Conservation (phyloP, 2,797 vertebrate species). For the Varecia variegata region DNA sequence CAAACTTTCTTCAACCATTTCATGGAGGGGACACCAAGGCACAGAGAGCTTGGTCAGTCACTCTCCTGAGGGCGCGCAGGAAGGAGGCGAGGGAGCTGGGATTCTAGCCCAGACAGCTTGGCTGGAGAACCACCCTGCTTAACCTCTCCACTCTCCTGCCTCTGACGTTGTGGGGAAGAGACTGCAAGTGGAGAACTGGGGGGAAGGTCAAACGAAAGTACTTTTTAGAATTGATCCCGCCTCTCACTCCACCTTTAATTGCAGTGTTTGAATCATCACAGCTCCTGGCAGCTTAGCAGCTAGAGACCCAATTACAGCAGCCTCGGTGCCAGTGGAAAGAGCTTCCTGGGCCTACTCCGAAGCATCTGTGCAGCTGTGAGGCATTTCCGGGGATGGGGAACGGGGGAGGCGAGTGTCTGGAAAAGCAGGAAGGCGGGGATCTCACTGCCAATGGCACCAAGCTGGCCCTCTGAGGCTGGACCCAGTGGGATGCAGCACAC, state of each 20-base stretch:
- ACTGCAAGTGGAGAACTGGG: not conserved
- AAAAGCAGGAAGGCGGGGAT: not conserved
- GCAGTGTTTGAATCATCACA: not conserved
- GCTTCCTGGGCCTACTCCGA: not conserved
- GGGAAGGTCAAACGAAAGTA: not conserved
- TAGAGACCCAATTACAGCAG: not conserved
- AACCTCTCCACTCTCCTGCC: not conserved
- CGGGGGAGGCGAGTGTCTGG: not conserved
- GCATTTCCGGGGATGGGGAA: not conserved
- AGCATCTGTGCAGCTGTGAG: not conserved
- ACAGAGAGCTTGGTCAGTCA: not conserved
- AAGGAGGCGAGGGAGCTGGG: not conserved
- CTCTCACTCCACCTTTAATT: not conserved
- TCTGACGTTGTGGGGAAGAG: not conserved
- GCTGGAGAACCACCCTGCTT: not conserved
- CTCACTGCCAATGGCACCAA: not conserved
- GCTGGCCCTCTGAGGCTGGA: not conserved
- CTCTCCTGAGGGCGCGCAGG: not conserved
- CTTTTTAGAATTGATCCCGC: not conserved
- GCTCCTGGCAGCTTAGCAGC: not conserved
- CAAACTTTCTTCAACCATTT: not conserved
- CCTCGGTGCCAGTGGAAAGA: not conserved
- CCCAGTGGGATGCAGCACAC: not conserved
- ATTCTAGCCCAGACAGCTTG: not conserved
- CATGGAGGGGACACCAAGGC: not conserved